Conservation (phyloP, 2,888 invertebrate species). For the Callyntrura sp. region DNA sequence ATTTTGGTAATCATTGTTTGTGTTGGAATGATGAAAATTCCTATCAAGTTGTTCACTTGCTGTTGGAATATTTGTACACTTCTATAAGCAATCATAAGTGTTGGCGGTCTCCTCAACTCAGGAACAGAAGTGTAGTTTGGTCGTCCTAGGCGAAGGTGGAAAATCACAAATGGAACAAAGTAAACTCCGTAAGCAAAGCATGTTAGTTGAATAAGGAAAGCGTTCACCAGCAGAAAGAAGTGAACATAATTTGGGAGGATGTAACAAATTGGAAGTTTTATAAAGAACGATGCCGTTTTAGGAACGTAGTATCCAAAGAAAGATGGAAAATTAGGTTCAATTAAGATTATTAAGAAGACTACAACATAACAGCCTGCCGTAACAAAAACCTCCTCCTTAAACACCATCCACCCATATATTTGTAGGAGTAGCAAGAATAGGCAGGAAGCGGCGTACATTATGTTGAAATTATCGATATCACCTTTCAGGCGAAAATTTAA, state of each 20-base stretch:
- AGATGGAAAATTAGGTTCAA: no score
- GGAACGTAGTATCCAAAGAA: background rate
- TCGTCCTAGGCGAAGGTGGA: background rate
- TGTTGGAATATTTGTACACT: background rate
- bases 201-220: background rate
- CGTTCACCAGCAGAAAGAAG: background rate
- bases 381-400: background rate
- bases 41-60: background rate
- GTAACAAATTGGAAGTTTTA: slow-evolving; percentile 4
- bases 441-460: background rate
- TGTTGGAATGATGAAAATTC: slow-evolving; percentile 2
- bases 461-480: background rate
- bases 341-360: no score
- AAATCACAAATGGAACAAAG: slow-evolving; percentile 21
- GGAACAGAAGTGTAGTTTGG: background rate
- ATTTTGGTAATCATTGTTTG: slow-evolving; percentile 9
- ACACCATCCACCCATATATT: background rate
- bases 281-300: background rate
- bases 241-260: background rate
- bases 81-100: background rate
- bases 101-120: slow-evolving; percentile 6
- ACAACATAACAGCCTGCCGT: no score
- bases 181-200: background rate
- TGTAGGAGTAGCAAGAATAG: background rate
- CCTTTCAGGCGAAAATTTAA: no score